phyloP scores from a whole-genome alignment of 2,797 vertebrate species.

The Rhinogobio ventralis region DNA sequence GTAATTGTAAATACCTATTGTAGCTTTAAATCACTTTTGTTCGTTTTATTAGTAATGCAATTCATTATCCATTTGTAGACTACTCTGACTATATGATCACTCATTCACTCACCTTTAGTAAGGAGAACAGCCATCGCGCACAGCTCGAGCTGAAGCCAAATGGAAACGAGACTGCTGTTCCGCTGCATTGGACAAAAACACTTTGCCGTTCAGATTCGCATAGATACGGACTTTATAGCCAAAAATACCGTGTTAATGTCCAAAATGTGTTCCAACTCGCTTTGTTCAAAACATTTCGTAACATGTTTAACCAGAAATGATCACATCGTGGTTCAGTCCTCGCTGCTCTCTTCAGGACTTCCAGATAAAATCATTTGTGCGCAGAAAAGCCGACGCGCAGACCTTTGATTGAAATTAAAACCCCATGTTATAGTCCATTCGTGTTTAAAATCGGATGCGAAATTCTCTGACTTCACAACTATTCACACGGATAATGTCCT shows the following conservation, averaged over 20 bases:
- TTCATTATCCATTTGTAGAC: not conserved
- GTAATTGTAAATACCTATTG: not conserved
- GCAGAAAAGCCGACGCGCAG: not conserved
- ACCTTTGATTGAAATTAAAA: not conserved
- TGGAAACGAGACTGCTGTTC: constrained; percentile 88
- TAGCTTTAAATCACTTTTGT: not conserved
- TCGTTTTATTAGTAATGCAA: not conserved
- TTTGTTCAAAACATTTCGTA: constrained; percentile 1
- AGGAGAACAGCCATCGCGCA: constrained; percentile 95
- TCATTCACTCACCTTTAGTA: constrained; percentile 85
- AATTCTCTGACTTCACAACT: not conserved
- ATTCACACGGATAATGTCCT: not conserved
- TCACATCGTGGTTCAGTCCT: constrained; percentile 8
- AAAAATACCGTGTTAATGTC: not conserved
- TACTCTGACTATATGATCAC: not conserved
- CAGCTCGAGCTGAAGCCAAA: constrained; percentile 95
- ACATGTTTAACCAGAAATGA: not conserved
- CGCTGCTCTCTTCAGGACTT: constrained; percentile 4
- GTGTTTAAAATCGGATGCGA: not conserved
- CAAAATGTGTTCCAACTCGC: not conserved
- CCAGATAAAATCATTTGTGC: not conserved
- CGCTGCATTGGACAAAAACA: constrained; percentile 88
- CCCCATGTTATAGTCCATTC: not conserved
- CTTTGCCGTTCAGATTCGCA: constrained; percentile 58
- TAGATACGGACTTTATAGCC: not conserved